phyloP scores from a whole-genome alignment of 64 coral and sea anemone species.

The Astreopora myriophthalma region DNA sequence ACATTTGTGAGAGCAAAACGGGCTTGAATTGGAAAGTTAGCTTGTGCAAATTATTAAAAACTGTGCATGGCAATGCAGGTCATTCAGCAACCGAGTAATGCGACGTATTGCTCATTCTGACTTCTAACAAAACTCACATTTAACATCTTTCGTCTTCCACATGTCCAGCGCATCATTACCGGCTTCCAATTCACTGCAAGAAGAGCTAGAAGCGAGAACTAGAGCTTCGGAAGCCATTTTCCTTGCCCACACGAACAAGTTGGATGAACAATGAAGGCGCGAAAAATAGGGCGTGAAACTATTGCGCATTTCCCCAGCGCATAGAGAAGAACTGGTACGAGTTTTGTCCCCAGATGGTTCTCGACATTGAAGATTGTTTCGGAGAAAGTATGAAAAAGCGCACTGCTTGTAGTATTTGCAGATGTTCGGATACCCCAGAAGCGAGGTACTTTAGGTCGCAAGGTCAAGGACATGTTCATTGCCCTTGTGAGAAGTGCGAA shows the following conservation, averaged over 20 bases:
- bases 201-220: background rate
- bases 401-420: slow-evolving; percentile 47
- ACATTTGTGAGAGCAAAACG: slow-evolving; percentile 4
- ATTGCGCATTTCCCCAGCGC: background rate
- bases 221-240: background rate
- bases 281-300: slow-evolving; percentile 1
- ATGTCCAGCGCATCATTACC: background rate
- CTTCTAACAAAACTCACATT: slow-evolving; percentile 17
- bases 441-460: slow-evolving; percentile 4
- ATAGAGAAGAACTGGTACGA: slow-evolving; percentile 11
- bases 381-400: slow-evolving; percentile 9
- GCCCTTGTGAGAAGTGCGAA: slow-evolving; percentile 49
- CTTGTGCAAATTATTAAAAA: too few species aligned
- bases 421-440: slow-evolving; percentile 45
- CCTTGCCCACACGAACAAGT: background rate
- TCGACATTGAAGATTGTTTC: too few species aligned
- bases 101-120: background rate
- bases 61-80: too few species aligned
- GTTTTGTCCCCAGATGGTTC: too few species aligned
- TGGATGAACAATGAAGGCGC: background rate
- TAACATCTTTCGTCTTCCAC: slow-evolving; percentile 13
- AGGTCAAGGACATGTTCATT: slow-evolving; percentile 64
- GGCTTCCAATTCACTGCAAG: background rate
- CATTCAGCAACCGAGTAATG: background rate
- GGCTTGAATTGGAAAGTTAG: too few species aligned